Evolutionary conservation across 2,797 vertebrate species (phyloP).

Genomic region (Sebastiscus albofasciatus): DNA sequence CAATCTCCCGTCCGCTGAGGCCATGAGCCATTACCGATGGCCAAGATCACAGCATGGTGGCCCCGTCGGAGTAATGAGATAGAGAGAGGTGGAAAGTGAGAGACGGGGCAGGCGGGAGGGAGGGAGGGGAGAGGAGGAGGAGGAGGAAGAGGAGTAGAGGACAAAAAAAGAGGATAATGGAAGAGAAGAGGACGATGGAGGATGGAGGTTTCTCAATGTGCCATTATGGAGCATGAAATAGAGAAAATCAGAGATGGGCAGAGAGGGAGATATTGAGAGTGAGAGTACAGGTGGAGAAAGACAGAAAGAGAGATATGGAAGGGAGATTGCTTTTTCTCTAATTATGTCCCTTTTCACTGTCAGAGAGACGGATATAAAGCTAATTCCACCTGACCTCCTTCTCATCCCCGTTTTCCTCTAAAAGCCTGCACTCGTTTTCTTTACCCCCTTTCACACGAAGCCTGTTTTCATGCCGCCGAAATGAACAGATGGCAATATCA

Average conservation of each 20-base stretch:
- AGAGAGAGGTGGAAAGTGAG: conserved; percentile 73
- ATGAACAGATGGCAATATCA: conserved; percentile 66
- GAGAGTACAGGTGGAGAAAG: conserved; percentile 61
- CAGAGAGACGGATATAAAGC: conserved; percentile 59
- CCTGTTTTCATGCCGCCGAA: conserved; percentile 55
- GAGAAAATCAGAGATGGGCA: conserved; percentile 69
- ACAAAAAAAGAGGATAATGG: conserved; percentile 73
- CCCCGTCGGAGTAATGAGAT: conserved; percentile 76
- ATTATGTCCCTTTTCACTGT: conserved; percentile 73
- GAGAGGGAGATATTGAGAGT: conserved; percentile 40
- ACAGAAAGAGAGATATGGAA: conserved; percentile 48
- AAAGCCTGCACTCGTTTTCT: conserved; percentile 57
- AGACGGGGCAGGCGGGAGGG: conserved; percentile 53
- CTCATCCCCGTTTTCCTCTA: conserved; percentile 33
- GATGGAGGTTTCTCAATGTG: conserved; percentile 70
- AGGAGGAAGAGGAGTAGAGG: conserved; percentile 42
- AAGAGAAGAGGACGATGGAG: conserved; percentile 59
- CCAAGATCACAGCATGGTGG: conserved; percentile 76
- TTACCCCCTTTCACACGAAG: conserved; percentile 45
- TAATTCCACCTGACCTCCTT: conserved; percentile 69
- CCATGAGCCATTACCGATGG: conserved; percentile 78
- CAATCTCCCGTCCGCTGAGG: conserved; percentile 70
- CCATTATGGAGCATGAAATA: conserved; percentile 78
- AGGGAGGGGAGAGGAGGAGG: conserved; percentile 38
- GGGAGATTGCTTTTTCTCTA: conserved; percentile 71